Evolutionary conservation across 2,113 vertebrate species (phyloP), one percentile per base, ranked within the genome.

Genomic region (Caranx ignobilis): DNA sequence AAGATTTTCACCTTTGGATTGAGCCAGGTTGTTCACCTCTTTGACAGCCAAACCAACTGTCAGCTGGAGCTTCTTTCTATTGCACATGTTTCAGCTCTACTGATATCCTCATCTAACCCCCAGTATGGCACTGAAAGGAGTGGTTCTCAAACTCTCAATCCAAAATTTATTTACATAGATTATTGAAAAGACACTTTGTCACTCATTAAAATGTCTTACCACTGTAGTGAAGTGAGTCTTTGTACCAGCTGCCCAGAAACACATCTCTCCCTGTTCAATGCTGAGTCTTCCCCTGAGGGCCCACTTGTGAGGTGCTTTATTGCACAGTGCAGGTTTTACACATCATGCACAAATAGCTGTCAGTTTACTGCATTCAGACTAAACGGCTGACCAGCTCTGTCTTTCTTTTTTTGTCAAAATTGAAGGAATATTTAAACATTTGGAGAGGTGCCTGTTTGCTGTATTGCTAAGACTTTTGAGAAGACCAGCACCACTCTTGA

Each of bases 291-390:
- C 57, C 76, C 41, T 8, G 1, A 39, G 64, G 61, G 73, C 41
- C 18, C 8, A 19, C 1, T 35, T 75, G 12, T 45, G 41, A 67
- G 54, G 43, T 37, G 64, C 45, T 73, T 54, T 5, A 71, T 6
- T 45, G 43, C 43, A 35, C 31, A 13, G 18, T 15, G 59, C 77
- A 73, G 37, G 48, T 75, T 71, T 84, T 56, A 83, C 81, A 82
- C 82, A 21, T 41, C 43, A 68, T 4, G 31, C 21, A 71, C 48
- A 47, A 61, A 45, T 59, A 47, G 45, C 39, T 16, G 39, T 50
- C 59, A 43, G 64, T 26, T 34, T 18, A 13, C 52, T 71, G 50
- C 11, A 68, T 50, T 48, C 48, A 66, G 26, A 21, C 11, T 19
- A 11, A 64, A 18, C 15, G 11, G 21, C 0, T 41, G 39, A 55